Conservation (phyloP, 2,888 invertebrate species). For the Nyleta sp. region DNA sequence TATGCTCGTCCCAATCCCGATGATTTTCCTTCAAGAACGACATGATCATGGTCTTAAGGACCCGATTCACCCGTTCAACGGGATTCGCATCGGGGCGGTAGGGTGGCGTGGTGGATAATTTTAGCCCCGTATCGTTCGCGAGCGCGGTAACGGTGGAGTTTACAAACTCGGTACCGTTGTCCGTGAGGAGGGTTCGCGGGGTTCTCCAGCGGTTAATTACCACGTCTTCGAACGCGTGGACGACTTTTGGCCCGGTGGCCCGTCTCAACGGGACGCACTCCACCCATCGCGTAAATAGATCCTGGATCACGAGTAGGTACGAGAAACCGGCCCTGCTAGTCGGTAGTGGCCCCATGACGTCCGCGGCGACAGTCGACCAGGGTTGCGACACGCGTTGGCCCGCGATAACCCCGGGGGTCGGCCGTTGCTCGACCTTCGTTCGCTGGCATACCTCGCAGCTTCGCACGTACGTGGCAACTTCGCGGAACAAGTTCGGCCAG, state of each 20-base stretch:
- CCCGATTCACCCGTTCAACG: conserved; percentile 10
- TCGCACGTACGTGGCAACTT: not conserved
- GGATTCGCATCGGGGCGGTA: not conserved
- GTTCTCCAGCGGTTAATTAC: not conserved
- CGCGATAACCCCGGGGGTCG: not conserved
- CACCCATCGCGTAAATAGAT: not conserved
- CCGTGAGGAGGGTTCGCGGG: not conserved
- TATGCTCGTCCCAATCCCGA: conserved; percentile 6
- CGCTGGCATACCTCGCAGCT: not conserved
- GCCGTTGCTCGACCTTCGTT: not conserved
- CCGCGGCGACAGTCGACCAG: not conserved
- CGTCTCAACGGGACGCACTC: not conserved
- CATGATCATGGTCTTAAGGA: not conserved
- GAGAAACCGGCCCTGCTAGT: not conserved
- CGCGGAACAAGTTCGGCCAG: not conserved
- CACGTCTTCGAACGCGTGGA: not conserved
- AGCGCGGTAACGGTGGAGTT: not conserved
- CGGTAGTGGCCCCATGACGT: not conserved
- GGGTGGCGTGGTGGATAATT: not conserved
- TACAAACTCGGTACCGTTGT: not conserved
- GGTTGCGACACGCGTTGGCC: not conserved
- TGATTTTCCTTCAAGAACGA: conserved; percentile 1
- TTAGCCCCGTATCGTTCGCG: not conserved
- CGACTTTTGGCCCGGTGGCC: not conserved
- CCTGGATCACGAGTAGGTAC: not conserved